Percentiles rank a stretch among this genome's conserved stretches.
Conservation (phyloP, 2,888 invertebrate species). For the Polymixis flavicincta region DNA sequence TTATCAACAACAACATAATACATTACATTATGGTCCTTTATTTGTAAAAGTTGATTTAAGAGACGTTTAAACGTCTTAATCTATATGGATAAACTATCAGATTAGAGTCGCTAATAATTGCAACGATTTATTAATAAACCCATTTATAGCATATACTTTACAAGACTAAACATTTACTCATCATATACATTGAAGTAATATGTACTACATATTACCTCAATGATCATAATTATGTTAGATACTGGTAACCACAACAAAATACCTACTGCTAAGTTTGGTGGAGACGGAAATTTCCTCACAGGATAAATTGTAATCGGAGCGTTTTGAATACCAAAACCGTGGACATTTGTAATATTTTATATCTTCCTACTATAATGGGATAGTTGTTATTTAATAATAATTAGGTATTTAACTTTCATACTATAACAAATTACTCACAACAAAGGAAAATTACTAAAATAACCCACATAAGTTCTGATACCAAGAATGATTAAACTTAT, state of each 20-base stretch:
- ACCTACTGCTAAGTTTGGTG: background rate
- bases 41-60: too few species aligned
- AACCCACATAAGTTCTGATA: background rate
- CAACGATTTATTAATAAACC: too few species aligned
- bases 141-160: too few species aligned
- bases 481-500: background rate
- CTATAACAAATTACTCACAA: constrained; percentile 19
- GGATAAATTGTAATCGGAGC: constrained; percentile 4
- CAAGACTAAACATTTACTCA: background rate
- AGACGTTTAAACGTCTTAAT: too few species aligned
- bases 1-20: background rate
- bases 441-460: constrained; percentile 9
- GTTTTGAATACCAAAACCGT: background rate
- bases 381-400: background rate
- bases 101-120: too few species aligned
- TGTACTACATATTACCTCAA: too few species aligned
- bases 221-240: too few species aligned
- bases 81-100: too few species aligned
- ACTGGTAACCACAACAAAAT: background rate
- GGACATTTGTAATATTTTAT: background rate
- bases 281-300: background rate
- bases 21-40: too few species aligned
- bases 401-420: constrained; percentile 5
- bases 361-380: background rate
- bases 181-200: too few species aligned